These are phyloP conservation scores for Parazoanthus swiftii DNA, from an alignment of 92 coral and sea anemone genomes.

Conservation along the genomic window DNA sequence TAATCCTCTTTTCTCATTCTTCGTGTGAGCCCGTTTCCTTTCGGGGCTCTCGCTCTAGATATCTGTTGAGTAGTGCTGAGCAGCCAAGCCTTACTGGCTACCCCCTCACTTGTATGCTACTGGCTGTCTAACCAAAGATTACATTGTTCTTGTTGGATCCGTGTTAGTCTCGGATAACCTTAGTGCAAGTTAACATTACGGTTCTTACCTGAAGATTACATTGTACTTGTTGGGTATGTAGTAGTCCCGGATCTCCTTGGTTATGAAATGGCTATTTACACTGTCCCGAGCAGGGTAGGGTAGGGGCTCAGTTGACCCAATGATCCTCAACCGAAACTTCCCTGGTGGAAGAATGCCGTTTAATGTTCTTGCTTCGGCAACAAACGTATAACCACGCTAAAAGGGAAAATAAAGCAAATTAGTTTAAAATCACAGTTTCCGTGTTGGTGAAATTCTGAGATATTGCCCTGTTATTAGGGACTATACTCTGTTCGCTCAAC, in stretches of 20 bases:
- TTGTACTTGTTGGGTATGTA: conserved; percentile 94
- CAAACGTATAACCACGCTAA: conserved; percentile 95
- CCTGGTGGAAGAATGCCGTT: conserved; percentile 89
- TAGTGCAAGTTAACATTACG: neutral
- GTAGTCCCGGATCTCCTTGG: conserved; percentile 92
- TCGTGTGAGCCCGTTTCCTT: no score
- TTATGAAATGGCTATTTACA: conserved; percentile 84
- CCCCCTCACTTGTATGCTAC: no score
- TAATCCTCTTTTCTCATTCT: no score
- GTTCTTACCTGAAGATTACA: conserved; percentile 42
- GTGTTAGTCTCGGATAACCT: conserved; percentile 86
- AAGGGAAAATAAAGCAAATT: neutral
- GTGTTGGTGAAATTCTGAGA: no score
- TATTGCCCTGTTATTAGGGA: no score
- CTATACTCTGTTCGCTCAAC: no score
- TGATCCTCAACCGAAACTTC: conserved; percentile 90
- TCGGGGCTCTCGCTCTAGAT: no score
- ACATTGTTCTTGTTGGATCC: conserved; percentile 88
- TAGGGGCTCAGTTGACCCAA: conserved; percentile 96
- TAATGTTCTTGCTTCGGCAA: conserved; percentile 92
- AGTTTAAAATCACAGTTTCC: neutral
- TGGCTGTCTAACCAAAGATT: conserved; percentile 7
- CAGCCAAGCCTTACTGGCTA: no score
- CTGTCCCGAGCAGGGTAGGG: conserved; percentile 94
- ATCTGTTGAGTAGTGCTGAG: no score